Conservation (phyloP, 2,113 vertebrate species). For the Greenwoodochromis staneri region DNA sequence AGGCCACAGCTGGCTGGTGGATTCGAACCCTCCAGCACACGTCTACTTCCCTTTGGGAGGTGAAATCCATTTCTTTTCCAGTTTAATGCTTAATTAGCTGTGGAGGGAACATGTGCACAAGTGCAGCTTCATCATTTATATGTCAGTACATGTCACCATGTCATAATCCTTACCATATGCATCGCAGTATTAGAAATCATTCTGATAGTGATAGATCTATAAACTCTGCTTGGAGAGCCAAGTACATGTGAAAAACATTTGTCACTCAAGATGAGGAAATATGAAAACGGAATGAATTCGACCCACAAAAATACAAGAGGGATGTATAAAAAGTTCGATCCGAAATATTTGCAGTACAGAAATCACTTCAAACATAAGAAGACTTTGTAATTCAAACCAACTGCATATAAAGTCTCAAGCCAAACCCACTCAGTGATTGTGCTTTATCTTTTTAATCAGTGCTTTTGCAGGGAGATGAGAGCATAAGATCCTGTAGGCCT, state of each 20-base stretch:
- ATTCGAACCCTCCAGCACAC: not conserved
- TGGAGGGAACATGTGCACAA: not conserved
- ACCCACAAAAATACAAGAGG: not conserved
- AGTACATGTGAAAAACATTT: constrained; percentile 49
- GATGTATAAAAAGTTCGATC: constrained; percentile 11
- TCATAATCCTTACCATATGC: constrained; percentile 49
- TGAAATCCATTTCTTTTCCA: not conserved
- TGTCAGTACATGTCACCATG: not conserved
- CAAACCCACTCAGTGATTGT: not conserved
- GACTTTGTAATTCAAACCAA: constrained; percentile 48
- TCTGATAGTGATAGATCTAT: constrained; percentile 27
- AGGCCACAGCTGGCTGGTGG: not conserved
- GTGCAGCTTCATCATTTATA: constrained; percentile 15
- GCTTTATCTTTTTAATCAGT: not conserved
- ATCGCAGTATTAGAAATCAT: constrained; percentile 24
- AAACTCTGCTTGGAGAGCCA: constrained; percentile 41
- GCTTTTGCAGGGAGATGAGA: not conserved
- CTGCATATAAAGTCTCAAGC: not conserved
- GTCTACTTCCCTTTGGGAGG: not conserved
- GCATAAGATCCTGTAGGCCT: not conserved
- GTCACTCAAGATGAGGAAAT: constrained; percentile 13
- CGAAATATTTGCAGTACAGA: constrained; percentile 4
- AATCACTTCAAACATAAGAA: constrained; percentile 23
- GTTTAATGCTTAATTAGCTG: not conserved
- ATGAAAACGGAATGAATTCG: constrained; percentile 1